Evolutionary conservation across 2,797 vertebrate species (phyloP), one percentile per base, ranked within the genome.

Genomic region (Delichon dasypus): DNA sequence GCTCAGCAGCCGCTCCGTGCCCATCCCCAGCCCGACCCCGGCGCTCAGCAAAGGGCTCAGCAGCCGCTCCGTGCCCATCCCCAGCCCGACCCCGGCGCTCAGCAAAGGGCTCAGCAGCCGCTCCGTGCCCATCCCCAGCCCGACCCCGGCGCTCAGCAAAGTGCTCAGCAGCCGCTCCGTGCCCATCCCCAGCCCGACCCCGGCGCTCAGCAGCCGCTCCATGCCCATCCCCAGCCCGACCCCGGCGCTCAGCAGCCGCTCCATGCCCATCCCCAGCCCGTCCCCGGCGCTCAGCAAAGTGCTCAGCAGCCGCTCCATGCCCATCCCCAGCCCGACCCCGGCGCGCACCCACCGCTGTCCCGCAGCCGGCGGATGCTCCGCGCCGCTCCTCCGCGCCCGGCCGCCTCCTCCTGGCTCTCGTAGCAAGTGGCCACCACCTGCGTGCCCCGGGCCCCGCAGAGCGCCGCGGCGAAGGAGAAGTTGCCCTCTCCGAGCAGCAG

Each of bases 401-500:
- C 93, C 65, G 98, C 93, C 40, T 97, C 97, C 12, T 97, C 97
- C 70, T 97, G 97, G 32, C 76, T 83, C 96, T 98, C 98, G 86
- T 98, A 98, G 83, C 99, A 98, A 32, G 99, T 99, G 86, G 99
- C 98, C 3, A 98, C 98, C 7, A 99, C n/a, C 16, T 45, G 83
- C 13, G 89, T 38, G 26, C 73, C 96, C 10, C 32, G 76, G 11
- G 78, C 72, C 83, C 97, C 96, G 67, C 98, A 97, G 23, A 98
- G 80, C 18, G 97, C 95, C 3, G 98, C 98, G 2, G 99, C 98
- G 92, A 99, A 99, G 3, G 99, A 99, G 95, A 99, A 99, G 95
- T 99, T 99, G n/a, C 99, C 99, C 88, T 99, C 99, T 68, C 99
- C 99, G 40, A 99, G 98, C 92, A 99, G 96, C 57, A 99, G 97